Conservation (phyloP, 2,888 invertebrate genomes). For the Harmothoe impar region DNA sequence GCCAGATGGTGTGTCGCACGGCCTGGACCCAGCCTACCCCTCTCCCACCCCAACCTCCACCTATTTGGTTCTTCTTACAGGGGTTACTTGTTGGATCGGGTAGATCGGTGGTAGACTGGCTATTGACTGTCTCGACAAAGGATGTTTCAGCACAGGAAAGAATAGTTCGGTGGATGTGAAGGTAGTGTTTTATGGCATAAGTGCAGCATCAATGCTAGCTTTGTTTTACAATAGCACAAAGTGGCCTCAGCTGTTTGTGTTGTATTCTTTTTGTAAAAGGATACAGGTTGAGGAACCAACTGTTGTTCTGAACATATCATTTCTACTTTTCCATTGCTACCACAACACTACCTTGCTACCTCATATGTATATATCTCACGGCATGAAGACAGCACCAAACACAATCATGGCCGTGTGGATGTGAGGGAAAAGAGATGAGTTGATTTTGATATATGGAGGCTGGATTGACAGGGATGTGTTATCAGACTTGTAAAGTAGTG, state of each 20-base stretch:
- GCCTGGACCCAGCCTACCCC: not conserved
- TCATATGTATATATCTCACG: not conserved
- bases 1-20: slow-evolving; percentile 26
- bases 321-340: not conserved
- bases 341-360: not conserved
- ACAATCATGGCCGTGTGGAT: no score
- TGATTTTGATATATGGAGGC: not conserved
- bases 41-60: not conserved
- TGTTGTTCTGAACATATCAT: not conserved
- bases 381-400: not conserved
- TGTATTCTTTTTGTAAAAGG: no score
- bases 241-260: not conserved
- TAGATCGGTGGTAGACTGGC: not conserved
- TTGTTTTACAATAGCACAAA: not conserved
- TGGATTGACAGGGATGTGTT: slow-evolving; percentile 15
- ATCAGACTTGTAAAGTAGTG: slow-evolving; percentile 6
- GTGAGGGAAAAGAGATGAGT: not conserved
- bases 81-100: not conserved
- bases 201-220: not conserved
- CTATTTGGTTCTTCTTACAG: not conserved
- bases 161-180: not conserved
- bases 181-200: slow-evolving; percentile 6
- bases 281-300: not conserved
- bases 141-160: not conserved
- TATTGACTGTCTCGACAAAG: not conserved